Conservation (phyloP, 2,113 vertebrate species). For the Cnemophilus loriae region DNA sequence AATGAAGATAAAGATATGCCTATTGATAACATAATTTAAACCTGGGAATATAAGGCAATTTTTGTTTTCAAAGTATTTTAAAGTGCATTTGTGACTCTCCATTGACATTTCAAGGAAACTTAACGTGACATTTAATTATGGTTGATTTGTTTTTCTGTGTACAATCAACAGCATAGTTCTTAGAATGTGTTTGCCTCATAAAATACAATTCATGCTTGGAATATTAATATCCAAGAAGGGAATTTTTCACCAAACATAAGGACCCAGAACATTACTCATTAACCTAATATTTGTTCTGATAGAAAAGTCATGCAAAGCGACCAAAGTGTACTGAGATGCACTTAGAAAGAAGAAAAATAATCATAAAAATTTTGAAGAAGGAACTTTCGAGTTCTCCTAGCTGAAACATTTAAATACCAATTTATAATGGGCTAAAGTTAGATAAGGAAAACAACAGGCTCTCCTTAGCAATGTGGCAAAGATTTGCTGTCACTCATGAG, state of each 20-base stretch:
- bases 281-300: not conserved
- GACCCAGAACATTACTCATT: not conserved
- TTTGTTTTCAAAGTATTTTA: slow-evolving; percentile 20
- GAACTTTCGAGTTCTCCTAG: not conserved
- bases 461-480: not conserved
- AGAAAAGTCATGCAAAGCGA: not conserved
- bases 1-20: not conserved
- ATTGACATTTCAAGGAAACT: slow-evolving; percentile 43
- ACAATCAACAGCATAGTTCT: slow-evolving; percentile 49
- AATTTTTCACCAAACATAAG: slow-evolving; percentile 7
- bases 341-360: not conserved
- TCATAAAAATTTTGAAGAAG: not conserved
- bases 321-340: not conserved
- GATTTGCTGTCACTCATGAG: not conserved
- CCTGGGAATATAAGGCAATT: not conserved
- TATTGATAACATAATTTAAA: not conserved
- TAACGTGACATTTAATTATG: slow-evolving; percentile 48
- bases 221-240: not conserved
- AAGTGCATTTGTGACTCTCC: not conserved
- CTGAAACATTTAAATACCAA: not conserved
- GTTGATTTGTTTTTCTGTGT: slow-evolving; percentile 51
- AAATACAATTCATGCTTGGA: not conserved
- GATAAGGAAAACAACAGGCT: not conserved
- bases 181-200: not conserved
- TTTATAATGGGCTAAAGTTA: not conserved